Percentiles rank a stretch among this genome's conserved stretches.
Conservation (phyloP, 2,797 vertebrate genomes). For the Tamandua tetradactyla region DNA sequence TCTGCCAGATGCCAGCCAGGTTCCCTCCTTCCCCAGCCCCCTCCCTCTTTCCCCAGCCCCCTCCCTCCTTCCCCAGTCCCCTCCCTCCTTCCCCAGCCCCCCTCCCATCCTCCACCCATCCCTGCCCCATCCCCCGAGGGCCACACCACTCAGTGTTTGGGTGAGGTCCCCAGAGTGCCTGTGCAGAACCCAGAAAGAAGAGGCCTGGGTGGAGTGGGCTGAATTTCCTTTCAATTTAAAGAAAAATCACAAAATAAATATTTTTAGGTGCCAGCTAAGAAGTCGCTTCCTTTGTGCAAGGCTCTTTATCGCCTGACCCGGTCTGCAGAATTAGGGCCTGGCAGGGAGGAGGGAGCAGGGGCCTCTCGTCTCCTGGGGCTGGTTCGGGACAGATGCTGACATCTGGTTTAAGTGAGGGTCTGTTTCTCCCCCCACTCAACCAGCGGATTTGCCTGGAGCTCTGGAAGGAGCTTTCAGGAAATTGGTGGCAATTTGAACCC, state of each 20-base stretch:
- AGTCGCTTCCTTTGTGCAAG: slow-evolving; percentile 27
- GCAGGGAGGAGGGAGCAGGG: not conserved
- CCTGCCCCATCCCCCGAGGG: too few relatives aligned
- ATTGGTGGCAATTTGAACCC: slow-evolving; percentile 69
- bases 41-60: not conserved
- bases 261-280: slow-evolving; percentile 64
- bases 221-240: slow-evolving; percentile 66
- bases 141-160: not conserved
- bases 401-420: slow-evolving; percentile 67
- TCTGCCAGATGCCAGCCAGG: not conserved
- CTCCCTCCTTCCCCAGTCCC: too few relatives aligned
- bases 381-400: not conserved
- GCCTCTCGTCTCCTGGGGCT: not conserved
- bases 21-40: not conserved
- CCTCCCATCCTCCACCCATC: not conserved
- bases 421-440: slow-evolving; percentile 1
- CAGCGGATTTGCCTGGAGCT: slow-evolving; percentile 41
- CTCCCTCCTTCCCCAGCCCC: not conserved
- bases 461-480: slow-evolving; percentile 56
- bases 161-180: slow-evolving; percentile 23
- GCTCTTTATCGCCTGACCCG: not conserved
- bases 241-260: slow-evolving; percentile 53
- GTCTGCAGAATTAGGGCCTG: not conserved
- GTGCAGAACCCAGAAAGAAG: not conserved
- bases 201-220: not conserved